Percentiles rank a stretch among this genome's conserved stretches.
These are phyloP conservation scores for Pyrrhura leucotis DNA, from an alignment of 2,797 vertebrate genomes.

Conservation along the genomic window DNA sequence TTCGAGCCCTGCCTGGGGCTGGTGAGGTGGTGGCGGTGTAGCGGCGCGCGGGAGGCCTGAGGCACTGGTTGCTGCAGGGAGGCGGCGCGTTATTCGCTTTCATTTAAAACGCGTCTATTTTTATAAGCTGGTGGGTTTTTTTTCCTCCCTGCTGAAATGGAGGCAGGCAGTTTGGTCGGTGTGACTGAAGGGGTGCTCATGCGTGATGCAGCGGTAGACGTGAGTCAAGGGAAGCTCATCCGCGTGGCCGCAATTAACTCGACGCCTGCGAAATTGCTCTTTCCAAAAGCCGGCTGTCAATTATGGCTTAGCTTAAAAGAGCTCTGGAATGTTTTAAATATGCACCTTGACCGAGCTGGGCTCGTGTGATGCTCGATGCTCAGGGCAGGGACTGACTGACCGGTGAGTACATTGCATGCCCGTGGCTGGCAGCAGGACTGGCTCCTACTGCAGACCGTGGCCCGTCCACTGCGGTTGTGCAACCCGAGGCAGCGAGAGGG, in stretches of 20 bases:
- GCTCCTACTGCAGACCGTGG: accelerated
- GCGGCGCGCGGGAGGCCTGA: accelerated
- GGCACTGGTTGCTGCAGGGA: not conserved
- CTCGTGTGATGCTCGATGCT: accelerated
- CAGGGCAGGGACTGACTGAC: not conserved
- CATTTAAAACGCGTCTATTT: not conserved
- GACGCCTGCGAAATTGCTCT: not conserved
- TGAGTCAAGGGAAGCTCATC: not conserved
- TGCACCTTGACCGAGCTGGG: accelerated
- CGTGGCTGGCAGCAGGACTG: accelerated
- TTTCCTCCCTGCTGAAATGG: not conserved
- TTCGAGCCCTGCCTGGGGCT: not conserved
- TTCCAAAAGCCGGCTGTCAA: not conserved
- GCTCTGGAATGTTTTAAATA: not conserved
- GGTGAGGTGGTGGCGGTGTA: accelerated
- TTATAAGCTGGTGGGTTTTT: too few relatives aligned
- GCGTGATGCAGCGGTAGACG: accelerated
- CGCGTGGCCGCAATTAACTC: accelerated
- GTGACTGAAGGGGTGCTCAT: not conserved
- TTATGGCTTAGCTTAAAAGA: not conserved
- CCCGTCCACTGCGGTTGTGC: not conserved
- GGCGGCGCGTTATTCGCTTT: not conserved
- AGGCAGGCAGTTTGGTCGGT: not conserved
- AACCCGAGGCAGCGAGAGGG: not conserved
- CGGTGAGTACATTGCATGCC: accelerated